A percentile compares a stretch with the other conserved stretches of the same genome.
Conservation (phyloP, 1,140 invertebrate genomes). For the Wasmannia auropunctata region DNA sequence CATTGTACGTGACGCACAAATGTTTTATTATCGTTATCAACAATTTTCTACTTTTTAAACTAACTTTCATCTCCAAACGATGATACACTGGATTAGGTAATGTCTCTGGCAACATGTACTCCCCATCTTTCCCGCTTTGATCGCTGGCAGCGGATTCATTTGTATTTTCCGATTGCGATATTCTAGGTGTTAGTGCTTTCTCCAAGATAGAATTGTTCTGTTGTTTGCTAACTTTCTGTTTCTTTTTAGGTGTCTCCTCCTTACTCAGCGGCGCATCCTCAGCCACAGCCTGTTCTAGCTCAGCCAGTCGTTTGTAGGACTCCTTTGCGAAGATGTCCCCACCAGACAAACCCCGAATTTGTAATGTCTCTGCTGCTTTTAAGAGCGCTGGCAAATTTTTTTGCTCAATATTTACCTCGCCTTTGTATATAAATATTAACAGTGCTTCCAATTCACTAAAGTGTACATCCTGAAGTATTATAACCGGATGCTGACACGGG, state of each 20-base stretch:
- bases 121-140: conserved; percentile 74
- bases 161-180: conserved; percentile 67
- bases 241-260: conserved; percentile 77
- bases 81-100: conserved; percentile 77
- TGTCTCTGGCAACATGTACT: conserved; percentile 67
- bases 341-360: conserved; percentile 88
- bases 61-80: conserved; percentile 82
- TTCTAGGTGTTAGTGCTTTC: conserved; percentile 75
- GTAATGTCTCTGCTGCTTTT: conserved; percentile 88
- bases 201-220: conserved; percentile 79
- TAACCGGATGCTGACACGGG: conserved; percentile 89
- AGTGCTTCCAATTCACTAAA: conserved; percentile 87
- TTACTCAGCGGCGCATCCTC: conserved; percentile 57
- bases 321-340: conserved; percentile 82
- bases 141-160: conserved; percentile 77
- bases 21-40: neutral
- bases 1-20: neutral
- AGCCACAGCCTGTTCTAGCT: conserved; percentile 73
- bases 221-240: conserved; percentile 74
- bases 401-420: conserved; percentile 89
- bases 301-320: conserved; percentile 78
- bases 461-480: conserved; percentile 89
- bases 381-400: conserved; percentile 87
- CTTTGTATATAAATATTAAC: conserved; percentile 89
- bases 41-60: conserved; percentile 11